phyloP scores from a whole-genome alignment of 2,113 vertebrate species.

The Strigops habroptila region DNA sequence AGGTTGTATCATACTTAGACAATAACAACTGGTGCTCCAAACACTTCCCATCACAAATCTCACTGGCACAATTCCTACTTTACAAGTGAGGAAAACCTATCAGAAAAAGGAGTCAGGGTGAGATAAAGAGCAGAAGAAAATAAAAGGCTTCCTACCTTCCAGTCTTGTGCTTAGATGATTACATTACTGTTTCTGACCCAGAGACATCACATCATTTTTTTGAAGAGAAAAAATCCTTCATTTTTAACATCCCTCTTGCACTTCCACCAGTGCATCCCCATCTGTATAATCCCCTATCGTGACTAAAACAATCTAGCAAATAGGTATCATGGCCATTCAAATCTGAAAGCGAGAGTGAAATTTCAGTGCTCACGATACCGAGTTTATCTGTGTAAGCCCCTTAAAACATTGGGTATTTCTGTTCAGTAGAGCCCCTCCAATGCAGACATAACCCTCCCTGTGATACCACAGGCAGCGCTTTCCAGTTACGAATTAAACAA shows the following conservation, averaged over 20 bases:
- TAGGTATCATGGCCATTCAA: neutral
- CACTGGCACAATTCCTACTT: neutral
- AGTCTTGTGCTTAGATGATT: neutral
- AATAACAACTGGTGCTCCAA: neutral
- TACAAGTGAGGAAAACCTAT: neutral
- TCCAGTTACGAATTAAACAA: neutral
- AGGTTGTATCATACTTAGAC: neutral
- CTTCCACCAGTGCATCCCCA: neutral
- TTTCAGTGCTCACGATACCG: neutral
- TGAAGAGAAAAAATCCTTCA: neutral
- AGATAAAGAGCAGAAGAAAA: neutral
- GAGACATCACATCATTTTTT: neutral
- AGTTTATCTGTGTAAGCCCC: neutral
- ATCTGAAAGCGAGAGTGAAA: neutral
- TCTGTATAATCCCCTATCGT: neutral
- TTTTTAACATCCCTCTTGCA: neutral
- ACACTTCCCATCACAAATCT: neutral
- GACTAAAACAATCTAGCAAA: neutral
- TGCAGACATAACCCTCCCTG: neutral
- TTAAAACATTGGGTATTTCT: neutral
- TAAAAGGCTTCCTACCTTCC: neutral
- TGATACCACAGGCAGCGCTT: neutral
- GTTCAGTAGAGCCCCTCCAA: neutral
- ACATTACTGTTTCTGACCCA: neutral
- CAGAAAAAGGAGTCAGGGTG: neutral